Evolutionary conservation across 1,140 invertebrate species (phyloP).

Genomic region (Drosophila lini): DNA sequence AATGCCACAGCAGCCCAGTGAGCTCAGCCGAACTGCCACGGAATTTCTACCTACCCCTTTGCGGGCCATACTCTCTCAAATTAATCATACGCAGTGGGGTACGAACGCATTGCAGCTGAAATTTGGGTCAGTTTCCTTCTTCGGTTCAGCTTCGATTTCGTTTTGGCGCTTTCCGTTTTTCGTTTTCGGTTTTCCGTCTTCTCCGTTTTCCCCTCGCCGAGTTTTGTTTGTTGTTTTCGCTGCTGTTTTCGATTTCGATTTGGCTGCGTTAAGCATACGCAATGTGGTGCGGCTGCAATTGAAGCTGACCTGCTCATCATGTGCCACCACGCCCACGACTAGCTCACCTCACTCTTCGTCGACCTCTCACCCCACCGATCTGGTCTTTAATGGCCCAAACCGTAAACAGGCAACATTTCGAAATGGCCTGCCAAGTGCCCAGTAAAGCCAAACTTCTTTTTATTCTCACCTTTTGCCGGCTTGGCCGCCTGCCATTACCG

Average conservation of each 20-base stretch:
- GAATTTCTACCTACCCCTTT: slow-evolving; percentile 1
- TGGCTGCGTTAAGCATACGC: slow-evolving; percentile 76
- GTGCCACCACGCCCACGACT: slow-evolving; percentile 10
- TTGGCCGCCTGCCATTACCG: slow-evolving; percentile 21
- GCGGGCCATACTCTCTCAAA: slow-evolving; percentile 54
- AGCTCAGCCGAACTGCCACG: background rate
- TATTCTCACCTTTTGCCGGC: slow-evolving; percentile 33
- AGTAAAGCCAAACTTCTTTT: slow-evolving; percentile 43
- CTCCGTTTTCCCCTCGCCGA: background rate
- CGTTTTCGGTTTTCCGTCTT: background rate
- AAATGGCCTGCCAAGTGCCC: slow-evolving; percentile 59
- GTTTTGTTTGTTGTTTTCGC: slow-evolving; percentile 14
- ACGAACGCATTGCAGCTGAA: slow-evolving; percentile 47
- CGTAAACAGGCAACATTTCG: slow-evolving; percentile 50
- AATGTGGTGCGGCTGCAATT: slow-evolving; percentile 51
- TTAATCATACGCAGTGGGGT: slow-evolving; percentile 73
- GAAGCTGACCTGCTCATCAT: slow-evolving; percentile 42
- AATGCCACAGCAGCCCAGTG: slow-evolving; percentile 68
- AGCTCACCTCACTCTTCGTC: slow-evolving; percentile 1
- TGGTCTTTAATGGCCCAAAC: slow-evolving; percentile 43
- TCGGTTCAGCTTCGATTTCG: slow-evolving; percentile 26
- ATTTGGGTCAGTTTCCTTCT: slow-evolving; percentile 52
- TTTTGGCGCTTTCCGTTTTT: slow-evolving; percentile 14
- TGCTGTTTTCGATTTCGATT: slow-evolving; percentile 47
- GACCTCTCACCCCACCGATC: background rate